Percentiles rank a stretch among this genome's conserved stretches.
Evolutionary conservation across 2,888 invertebrate genomes (phyloP).

Genomic region (Lumbricus terrestris): DNA sequence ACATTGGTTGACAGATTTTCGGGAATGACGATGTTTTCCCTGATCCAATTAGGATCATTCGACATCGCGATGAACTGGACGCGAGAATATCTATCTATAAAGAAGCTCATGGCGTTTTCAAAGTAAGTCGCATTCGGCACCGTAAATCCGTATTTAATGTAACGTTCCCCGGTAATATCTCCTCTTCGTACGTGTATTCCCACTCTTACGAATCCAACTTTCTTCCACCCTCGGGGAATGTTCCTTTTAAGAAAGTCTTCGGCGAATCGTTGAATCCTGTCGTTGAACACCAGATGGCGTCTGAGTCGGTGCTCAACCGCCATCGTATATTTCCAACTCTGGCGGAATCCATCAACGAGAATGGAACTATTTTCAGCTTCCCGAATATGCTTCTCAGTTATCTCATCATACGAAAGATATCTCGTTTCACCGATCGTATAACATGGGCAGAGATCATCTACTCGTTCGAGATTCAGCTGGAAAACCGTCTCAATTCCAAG

Average conservation of each 20-base stretch:
- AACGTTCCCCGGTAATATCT: conserved; percentile 49
- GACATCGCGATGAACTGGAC: too few relatives aligned
- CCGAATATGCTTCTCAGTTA: background rate
- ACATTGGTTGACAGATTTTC: conserved; percentile 45
- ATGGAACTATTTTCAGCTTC: background rate
- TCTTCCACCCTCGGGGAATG: too few relatives aligned
- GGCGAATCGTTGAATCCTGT: conserved; percentile 36
- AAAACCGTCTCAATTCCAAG: background rate
- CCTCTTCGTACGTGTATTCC: conserved; percentile 48
- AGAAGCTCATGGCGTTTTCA: conserved; percentile 47
- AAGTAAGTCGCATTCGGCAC: conserved; percentile 54
- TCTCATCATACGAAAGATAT: background rate
- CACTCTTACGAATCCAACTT: too few relatives aligned
- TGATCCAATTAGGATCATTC: too few relatives aligned
- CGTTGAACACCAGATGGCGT: conserved; percentile 35
- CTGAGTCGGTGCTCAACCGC: background rate
- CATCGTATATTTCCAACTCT: background rate
- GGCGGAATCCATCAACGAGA: background rate
- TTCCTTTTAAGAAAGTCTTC: too few relatives aligned
- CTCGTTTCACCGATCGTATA: background rate
- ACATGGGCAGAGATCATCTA: background rate
- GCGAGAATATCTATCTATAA: too few relatives aligned
- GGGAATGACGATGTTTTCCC: too few relatives aligned
- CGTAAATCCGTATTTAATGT: conserved; percentile 51
- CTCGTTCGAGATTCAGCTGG: background rate